Conservation (phyloP, 2,113 vertebrate species). For the Petaurus breviceps region DNA sequence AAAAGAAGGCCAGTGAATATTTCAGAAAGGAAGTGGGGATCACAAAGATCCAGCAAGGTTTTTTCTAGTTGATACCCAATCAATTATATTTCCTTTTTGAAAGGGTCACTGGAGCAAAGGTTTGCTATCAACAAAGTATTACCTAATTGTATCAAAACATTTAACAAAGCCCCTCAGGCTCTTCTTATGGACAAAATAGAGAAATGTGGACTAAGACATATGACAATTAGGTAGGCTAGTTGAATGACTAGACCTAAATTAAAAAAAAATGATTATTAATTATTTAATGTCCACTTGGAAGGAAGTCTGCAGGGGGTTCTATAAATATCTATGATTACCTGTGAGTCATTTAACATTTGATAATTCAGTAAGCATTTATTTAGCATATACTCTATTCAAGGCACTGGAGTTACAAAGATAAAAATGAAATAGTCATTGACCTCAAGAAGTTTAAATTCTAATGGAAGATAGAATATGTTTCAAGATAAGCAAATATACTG, state of each 20-base stretch:
- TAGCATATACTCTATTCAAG: background rate
- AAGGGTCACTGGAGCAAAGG: background rate
- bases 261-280: background rate
- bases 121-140: background rate
- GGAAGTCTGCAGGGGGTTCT: background rate
- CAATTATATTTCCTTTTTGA: background rate
- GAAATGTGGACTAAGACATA: background rate
- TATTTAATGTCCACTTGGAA: background rate
- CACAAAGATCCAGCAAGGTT: background rate
- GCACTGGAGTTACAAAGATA: background rate
- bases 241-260: background rate
- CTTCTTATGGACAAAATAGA: background rate
- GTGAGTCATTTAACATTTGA: background rate
- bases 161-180: background rate
- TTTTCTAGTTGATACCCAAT: background rate
- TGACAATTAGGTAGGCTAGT: background rate
- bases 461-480: background rate
- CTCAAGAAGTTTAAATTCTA: background rate
- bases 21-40: background rate
- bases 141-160: background rate
- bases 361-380: background rate
- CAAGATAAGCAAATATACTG: background rate
- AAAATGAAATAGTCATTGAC: background rate
- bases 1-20: background rate
- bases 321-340: background rate